A percentile compares a stretch with the other conserved stretches of the same genome.
These are phyloP conservation scores for Tetramorium parvispinum DNA, from an alignment of 1,140 invertebrate species.

Conservation along the genomic window DNA sequence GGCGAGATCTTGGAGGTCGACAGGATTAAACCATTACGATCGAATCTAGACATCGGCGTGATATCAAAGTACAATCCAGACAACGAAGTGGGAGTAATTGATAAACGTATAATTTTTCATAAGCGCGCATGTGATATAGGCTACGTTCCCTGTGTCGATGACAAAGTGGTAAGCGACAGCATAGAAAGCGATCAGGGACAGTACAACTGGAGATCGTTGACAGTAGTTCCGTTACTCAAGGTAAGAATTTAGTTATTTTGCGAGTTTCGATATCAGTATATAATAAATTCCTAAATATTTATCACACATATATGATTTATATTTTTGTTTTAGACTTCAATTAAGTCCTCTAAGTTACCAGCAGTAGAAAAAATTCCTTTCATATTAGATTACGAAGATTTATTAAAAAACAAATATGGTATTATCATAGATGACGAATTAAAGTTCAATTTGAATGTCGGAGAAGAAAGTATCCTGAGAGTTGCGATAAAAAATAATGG, in stretches of 20 bases:
- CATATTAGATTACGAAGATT: slow-evolving; percentile 50
- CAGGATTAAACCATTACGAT: slow-evolving; percentile 86
- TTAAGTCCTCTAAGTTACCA: slow-evolving; percentile 35
- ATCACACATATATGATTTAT: slow-evolving; percentile 27
- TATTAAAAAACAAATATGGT: slow-evolving; percentile 80
- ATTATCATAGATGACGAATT: slow-evolving; percentile 82
- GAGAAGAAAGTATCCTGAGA: slow-evolving; percentile 77
- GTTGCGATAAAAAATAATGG: slow-evolving; percentile 81
- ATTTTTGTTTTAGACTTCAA: slow-evolving; percentile 35
- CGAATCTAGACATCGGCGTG: slow-evolving; percentile 83
- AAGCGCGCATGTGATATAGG: slow-evolving; percentile 85
- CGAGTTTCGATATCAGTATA: not conserved
- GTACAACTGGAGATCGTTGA: slow-evolving; percentile 88
- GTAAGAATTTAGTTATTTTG: slow-evolving; percentile 67
- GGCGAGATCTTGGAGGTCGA: slow-evolving; percentile 87
- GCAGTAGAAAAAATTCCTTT: slow-evolving; percentile 10
- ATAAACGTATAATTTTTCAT: slow-evolving; percentile 87
- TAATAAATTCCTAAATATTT: slow-evolving; percentile 29
- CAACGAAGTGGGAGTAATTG: slow-evolving; percentile 84
- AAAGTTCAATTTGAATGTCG: slow-evolving; percentile 79
- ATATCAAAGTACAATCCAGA: slow-evolving; percentile 86
- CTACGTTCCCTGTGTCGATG: slow-evolving; percentile 86
- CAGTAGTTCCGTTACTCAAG: slow-evolving; percentile 82
- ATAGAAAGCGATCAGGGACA: slow-evolving; percentile 89
- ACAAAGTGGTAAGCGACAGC: slow-evolving; percentile 87